Evolutionary conservation across 2,113 vertebrate genomes (phyloP).

Genomic region (Athene noctua): DNA sequence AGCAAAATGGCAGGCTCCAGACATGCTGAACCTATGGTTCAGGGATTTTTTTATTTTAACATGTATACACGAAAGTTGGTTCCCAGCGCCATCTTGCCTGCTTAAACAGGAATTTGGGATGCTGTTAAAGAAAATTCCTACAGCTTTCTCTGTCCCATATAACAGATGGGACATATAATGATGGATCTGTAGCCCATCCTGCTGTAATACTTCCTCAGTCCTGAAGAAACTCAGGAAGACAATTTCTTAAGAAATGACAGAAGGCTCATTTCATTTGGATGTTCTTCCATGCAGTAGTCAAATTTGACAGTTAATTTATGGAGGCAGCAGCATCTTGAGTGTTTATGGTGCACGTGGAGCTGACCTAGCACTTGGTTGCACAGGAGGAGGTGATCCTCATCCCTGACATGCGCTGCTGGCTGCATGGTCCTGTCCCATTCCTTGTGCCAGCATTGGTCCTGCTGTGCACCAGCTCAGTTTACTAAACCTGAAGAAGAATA

Average conservation of each 20-base stretch:
- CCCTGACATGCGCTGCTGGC: accelerated
- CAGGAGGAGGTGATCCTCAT: neutral
- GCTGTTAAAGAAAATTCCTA: neutral
- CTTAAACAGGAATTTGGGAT: neutral
- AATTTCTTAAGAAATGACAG: neutral
- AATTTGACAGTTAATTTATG: neutral
- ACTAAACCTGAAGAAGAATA: neutral
- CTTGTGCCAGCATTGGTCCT: neutral
- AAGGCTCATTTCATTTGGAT: neutral
- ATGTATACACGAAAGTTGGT: neutral
- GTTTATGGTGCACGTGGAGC: neutral
- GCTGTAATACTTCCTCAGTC: neutral
- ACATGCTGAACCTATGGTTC: neutral
- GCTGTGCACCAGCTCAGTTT: neutral
- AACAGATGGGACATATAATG: neutral
- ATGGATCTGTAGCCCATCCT: neutral
- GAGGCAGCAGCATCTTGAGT: neutral
- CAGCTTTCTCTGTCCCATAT: neutral
- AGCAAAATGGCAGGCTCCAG: neutral
- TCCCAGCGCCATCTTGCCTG: neutral
- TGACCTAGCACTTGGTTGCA: neutral
- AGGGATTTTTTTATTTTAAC: neutral
- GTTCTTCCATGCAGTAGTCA: neutral
- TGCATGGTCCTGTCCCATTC: neutral
- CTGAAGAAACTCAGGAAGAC: neutral